These are phyloP conservation scores for Exocentrus adspersus DNA, from an alignment of 2,888 invertebrate species.

Conservation along the genomic window DNA sequence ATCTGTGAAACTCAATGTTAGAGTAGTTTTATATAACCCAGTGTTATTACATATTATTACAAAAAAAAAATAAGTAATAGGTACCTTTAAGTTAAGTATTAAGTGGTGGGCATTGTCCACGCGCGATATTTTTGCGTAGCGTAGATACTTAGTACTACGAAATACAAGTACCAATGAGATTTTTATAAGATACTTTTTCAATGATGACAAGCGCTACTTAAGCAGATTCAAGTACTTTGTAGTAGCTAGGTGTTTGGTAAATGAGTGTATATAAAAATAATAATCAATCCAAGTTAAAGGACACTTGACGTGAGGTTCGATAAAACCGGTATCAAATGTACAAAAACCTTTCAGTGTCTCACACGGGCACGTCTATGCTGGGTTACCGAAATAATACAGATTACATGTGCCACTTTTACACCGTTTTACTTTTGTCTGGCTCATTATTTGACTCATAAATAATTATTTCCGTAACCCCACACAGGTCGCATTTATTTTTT, in stretches of 20 bases:
- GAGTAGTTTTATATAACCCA: conserved; percentile 29
- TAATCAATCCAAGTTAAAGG: conserved; percentile 40
- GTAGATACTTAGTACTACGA: no score
- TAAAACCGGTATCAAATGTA: conserved; percentile 34
- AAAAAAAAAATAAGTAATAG: conserved; percentile 20
- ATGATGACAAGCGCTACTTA: conserved; percentile 42
- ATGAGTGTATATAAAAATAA: conserved; percentile 47
- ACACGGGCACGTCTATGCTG: background rate
- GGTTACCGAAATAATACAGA: no score
- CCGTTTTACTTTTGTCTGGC: no score
- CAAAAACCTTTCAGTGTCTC: conserved; percentile 24
- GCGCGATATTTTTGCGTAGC: conserved; percentile 17
- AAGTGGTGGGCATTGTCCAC: background rate
- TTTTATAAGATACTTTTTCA: conserved; percentile 27
- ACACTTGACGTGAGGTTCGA: conserved; percentile 40
- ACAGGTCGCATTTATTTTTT: background rate
- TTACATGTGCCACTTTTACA: no score
- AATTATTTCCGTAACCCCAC: background rate
- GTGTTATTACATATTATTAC: conserved; percentile 18
- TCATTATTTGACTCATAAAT: no score
- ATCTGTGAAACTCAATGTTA: conserved; percentile 29
- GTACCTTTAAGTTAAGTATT: no score
- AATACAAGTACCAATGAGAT: conserved; percentile 9
- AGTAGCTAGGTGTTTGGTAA: conserved; percentile 43
- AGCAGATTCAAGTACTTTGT: conserved; percentile 36